Evolutionary conservation across 2,113 vertebrate species (phyloP).

Genomic region (Stictonetta naevosa): DNA sequence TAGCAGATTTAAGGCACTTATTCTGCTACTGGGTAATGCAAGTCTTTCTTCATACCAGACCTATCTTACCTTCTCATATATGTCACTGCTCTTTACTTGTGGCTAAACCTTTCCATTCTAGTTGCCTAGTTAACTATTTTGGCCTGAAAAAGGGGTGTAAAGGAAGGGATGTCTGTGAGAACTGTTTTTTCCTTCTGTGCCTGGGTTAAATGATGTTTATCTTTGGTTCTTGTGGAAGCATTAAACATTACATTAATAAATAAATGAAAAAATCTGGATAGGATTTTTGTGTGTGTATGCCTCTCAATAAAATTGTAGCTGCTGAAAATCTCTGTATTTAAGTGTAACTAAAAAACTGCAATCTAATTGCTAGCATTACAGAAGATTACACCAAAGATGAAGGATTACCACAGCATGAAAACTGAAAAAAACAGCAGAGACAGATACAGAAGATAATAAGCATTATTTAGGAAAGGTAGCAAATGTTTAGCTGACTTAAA

Average conservation of each 20-base stretch:
- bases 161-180: not conserved
- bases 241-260: slow-evolving; percentile 45
- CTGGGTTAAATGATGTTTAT: slow-evolving; percentile 30
- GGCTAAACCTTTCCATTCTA: slow-evolving; percentile 6
- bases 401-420: not conserved
- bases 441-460: not conserved
- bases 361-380: not conserved
- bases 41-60: not conserved
- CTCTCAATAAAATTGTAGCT: not conserved
- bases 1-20: not conserved
- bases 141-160: not conserved
- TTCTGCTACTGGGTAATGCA: not conserved
- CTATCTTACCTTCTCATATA: not conserved
- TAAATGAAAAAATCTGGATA: not conserved
- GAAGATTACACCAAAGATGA: not conserved
- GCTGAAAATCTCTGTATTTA: not conserved
- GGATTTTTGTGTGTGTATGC: not conserved
- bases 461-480: not conserved
- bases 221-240: slow-evolving; percentile 53
- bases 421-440: not conserved
- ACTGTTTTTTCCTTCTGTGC: slow-evolving; percentile 29
- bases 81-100: not conserved
- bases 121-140: not conserved
- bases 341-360: not conserved
- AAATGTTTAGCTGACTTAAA: not conserved